Conservation (phyloP, 2,113 vertebrate species). For the Cyprinodon brontotheroides region DNA sequence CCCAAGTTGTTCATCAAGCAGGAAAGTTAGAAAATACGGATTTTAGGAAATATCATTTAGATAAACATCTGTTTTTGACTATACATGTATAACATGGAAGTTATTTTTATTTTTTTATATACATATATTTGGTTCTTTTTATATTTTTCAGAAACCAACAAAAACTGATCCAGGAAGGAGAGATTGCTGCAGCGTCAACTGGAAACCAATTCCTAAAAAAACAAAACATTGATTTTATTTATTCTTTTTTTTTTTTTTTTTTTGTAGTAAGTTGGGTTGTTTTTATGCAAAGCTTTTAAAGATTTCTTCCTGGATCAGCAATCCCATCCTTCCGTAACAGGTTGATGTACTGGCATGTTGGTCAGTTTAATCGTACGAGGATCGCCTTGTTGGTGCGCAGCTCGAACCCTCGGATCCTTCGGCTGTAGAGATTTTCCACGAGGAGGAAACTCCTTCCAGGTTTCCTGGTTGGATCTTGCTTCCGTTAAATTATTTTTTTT, state of each 20-base stretch:
- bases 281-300: neutral
- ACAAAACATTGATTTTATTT: slow-evolving; percentile 8
- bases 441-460: neutral
- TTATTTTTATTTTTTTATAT: neutral
- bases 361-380: no score
- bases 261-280: neutral
- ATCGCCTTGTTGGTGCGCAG: no score
- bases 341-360: neutral
- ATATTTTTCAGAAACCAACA: slow-evolving; percentile 53
- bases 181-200: neutral
- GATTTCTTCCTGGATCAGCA: slow-evolving; percentile 18
- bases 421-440: neutral
- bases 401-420: no score
- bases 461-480: neutral
- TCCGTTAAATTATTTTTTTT: neutral
- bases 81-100: neutral
- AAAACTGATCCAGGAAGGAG: slow-evolving; percentile 28
- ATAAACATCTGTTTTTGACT: neutral
- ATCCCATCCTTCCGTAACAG: slow-evolving; percentile 46
- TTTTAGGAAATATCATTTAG: no score
- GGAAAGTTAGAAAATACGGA: no score
- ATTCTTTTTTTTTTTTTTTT: slow-evolving; percentile 31
- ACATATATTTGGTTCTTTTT: neutral
- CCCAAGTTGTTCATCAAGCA: no score
- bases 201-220: slow-evolving; percentile 3